Evolutionary conservation across 2,113 vertebrate species (phyloP), one percentile per base, ranked within the genome.

Genomic region (Clarias macrocephalus): DNA sequence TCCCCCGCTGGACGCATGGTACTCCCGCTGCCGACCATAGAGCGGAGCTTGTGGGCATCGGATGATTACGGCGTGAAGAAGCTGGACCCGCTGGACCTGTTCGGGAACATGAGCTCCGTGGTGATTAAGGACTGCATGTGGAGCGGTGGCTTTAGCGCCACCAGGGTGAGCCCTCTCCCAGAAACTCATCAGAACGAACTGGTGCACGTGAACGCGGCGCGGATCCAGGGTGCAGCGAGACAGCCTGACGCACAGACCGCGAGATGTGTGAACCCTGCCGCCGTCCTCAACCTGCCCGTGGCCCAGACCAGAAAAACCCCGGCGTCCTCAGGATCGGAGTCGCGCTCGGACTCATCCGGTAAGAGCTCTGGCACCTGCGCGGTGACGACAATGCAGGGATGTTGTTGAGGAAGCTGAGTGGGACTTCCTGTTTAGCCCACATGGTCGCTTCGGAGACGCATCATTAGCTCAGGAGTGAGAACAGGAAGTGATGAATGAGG

Each of bases 71-170:
- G 94, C 57, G 91, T 90, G 86, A 94, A 95, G 52, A 93, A 62
- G 57, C n/a, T 95, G 0, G 94, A 95, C 85, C 93, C 95, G 0
- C 93, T 93, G 83, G 92, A 95, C 85, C 91, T 96, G 87, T 94
- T 97, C 86, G 96, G 95, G 0, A 97, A 98, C 94, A 94, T 97
- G 62, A 97, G 96, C 90, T 97, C 97, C 70, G 96, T 98, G 87
- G 97, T 98, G 62, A 94, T 95, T 84, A 95, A 94, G 89, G 98
- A 98, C 94, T 99, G 98, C 92, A 99, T 99, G 98, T 99, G 98
- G 98, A 99, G 97, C 85, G 95, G 97, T 84, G 96, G 97, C 0
- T 97, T 97, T 91, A 97, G 97, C 0, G 95, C 96, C 70, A 75
- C 70, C 12, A 60, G 83, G 75, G 68, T 21, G 70, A 62, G 13